Evolutionary conservation across 1,140 invertebrate genomes (phyloP).

Genomic region (Amyelois transitella): DNA sequence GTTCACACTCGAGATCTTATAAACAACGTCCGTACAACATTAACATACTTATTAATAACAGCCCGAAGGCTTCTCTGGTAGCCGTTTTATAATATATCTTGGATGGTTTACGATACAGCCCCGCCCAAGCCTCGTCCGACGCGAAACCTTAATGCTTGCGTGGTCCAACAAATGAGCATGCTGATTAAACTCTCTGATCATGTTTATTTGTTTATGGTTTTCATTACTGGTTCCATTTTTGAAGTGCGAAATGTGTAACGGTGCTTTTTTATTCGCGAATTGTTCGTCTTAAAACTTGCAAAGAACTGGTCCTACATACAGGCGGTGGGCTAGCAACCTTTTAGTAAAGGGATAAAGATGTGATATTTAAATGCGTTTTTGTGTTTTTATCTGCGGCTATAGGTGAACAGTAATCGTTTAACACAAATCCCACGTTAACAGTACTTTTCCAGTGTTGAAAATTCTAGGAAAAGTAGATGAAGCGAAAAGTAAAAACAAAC

Average conservation of each 20-base stretch:
- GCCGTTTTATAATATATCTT: conserved; percentile 47
- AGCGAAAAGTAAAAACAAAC: too few species aligned
- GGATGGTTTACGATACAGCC: conserved; percentile 46
- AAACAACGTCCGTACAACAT: conserved; percentile 20
- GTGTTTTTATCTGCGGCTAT: too few species aligned
- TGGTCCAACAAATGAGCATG: conserved; percentile 50
- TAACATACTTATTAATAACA: conserved; percentile 58
- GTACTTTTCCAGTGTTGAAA: too few species aligned
- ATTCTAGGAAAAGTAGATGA: too few species aligned
- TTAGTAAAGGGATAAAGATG: too few species aligned
- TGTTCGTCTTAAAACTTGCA: too few species aligned
- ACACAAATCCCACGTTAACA: too few species aligned
- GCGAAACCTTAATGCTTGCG: conserved; percentile 30
- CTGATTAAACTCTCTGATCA: conserved; percentile 49
- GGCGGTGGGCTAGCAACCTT: too few species aligned
- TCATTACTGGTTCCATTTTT: conserved; percentile 8
- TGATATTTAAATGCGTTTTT: too few species aligned
- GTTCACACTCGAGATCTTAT: conserved; percentile 7
- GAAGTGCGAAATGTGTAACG: background rate
- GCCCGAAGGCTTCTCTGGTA: conserved; percentile 50
- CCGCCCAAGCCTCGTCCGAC: conserved; percentile 39
- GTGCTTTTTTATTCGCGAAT: background rate
- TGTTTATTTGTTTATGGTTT: conserved; percentile 27
- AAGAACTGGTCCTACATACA: too few species aligned
- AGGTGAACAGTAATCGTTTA: too few species aligned